These are phyloP conservation scores for Drosophila affinis DNA, from an alignment of 2,888 invertebrate genomes.

Conservation along the genomic window DNA sequence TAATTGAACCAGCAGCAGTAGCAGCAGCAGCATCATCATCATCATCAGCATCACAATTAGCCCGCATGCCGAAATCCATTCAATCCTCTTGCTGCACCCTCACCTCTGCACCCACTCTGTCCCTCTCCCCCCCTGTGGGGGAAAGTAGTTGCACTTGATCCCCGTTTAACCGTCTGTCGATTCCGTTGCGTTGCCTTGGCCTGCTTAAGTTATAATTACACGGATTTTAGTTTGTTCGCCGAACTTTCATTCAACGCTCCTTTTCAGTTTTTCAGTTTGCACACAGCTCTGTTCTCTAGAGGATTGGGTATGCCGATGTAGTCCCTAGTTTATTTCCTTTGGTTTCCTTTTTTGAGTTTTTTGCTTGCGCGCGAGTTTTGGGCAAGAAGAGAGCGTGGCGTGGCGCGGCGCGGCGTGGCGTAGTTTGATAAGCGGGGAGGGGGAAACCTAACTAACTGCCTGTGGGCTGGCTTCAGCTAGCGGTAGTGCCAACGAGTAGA, in stretches of 20 bases:
- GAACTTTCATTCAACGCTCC: conserved; percentile 39
- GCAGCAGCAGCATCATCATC: not conserved
- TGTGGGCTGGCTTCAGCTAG: conserved; percentile 27
- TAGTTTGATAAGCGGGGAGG: not conserved
- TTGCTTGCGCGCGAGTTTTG: conserved; percentile 5
- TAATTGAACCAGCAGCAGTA: conserved; percentile 56
- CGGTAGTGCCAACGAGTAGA: conserved; percentile 38
- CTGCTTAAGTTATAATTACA: conserved; percentile 55
- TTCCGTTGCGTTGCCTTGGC: conserved; percentile 39
- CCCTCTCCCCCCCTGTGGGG: not conserved
- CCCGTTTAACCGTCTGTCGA: conserved; percentile 34
- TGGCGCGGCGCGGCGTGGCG: not conserved
- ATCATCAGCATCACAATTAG: conserved; percentile 41
- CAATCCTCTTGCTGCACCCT: not conserved
- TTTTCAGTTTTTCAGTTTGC: conserved; percentile 23
- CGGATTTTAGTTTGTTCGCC: conserved; percentile 38
- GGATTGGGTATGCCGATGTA: not conserved
- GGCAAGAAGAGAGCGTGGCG: not conserved
- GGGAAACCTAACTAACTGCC: conserved; percentile 3
- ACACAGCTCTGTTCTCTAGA: conserved; percentile 23
- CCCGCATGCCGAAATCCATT: conserved; percentile 47
- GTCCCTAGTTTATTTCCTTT: conserved; percentile 5
- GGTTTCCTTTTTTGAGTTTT: conserved; percentile 9
- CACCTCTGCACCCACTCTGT: not conserved
- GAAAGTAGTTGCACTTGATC: conserved; percentile 53